phyloP scores from a whole-genome alignment of 1,140 invertebrate species.

The Palaemon carinicauda region DNA sequence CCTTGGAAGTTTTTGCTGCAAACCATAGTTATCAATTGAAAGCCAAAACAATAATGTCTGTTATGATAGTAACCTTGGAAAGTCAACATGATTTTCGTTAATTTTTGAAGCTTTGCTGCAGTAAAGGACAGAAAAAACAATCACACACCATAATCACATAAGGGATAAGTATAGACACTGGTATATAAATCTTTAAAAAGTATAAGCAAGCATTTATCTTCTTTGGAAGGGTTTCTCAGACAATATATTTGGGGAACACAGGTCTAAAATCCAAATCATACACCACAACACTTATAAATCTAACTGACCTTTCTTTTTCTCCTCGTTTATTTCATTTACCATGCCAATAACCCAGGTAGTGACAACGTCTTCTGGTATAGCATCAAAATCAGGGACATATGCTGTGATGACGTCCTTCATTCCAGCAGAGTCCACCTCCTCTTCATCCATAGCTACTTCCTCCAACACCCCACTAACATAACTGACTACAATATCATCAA shows the following conservation, averaged over 20 bases:
- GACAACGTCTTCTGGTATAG: slow-evolving; percentile 32
- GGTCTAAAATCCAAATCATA: too few species aligned
- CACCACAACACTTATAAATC: too few species aligned
- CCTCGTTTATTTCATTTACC: slow-evolving; percentile 26
- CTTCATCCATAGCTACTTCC: slow-evolving; percentile 36
- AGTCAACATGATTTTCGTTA: neutral
- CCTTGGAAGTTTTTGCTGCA: slow-evolving; percentile 21
- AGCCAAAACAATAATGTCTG: neutral
- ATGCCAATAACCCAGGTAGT: slow-evolving; percentile 34
- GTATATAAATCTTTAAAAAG: too few species aligned
- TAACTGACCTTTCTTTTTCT: slow-evolving; percentile 31
- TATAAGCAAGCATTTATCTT: too few species aligned
- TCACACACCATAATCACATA: too few species aligned
- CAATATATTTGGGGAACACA: too few species aligned
- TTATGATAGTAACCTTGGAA: neutral
- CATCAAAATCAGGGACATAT: slow-evolving; percentile 41
- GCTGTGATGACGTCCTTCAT: slow-evolving; percentile 48
- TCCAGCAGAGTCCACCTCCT: slow-evolving; percentile 32
- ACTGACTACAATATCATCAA: slow-evolving; percentile 49
- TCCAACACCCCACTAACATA: slow-evolving; percentile 43
- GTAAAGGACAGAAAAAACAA: too few species aligned
- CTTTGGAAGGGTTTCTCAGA: too few species aligned
- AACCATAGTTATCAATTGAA: neutral
- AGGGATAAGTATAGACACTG: too few species aligned
- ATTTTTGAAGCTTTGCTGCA: too few species aligned